Conservation (phyloP, 2,797 vertebrate genomes). For the Varecia variegata region DNA sequence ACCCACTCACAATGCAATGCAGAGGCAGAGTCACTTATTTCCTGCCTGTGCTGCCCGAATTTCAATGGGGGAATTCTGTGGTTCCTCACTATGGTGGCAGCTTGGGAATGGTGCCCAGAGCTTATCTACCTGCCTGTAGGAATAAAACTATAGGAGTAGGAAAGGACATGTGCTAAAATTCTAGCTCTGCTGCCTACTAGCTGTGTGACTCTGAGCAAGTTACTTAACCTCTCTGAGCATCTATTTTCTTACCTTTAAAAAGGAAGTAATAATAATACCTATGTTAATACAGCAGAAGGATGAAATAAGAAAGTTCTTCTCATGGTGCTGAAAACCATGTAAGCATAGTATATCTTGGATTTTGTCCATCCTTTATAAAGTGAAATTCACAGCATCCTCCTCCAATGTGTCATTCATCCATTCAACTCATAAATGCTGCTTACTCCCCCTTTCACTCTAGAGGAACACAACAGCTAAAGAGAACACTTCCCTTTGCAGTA, state of each 20-base stretch:
- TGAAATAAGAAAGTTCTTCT: neutral
- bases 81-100: neutral
- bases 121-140: neutral
- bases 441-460: neutral
- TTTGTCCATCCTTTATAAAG: neutral
- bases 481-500: neutral
- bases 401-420: neutral
- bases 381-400: neutral
- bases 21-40: neutral
- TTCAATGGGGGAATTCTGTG: neutral
- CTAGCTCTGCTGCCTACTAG: neutral
- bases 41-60: neutral
- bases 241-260: conserved; percentile 22
- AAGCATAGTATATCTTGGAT: neutral
- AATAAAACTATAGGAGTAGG: neutral
- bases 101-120: neutral
- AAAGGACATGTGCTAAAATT: neutral
- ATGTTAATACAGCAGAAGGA: neutral
- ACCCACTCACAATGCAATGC: neutral
- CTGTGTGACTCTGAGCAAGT: neutral
- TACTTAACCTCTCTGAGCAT: neutral
- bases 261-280: neutral
- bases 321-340: neutral
- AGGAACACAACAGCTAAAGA: neutral
- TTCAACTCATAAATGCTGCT: neutral